Conservation (phyloP, 2,888 invertebrate genomes). For the Yponomeuta plumbellus region DNA sequence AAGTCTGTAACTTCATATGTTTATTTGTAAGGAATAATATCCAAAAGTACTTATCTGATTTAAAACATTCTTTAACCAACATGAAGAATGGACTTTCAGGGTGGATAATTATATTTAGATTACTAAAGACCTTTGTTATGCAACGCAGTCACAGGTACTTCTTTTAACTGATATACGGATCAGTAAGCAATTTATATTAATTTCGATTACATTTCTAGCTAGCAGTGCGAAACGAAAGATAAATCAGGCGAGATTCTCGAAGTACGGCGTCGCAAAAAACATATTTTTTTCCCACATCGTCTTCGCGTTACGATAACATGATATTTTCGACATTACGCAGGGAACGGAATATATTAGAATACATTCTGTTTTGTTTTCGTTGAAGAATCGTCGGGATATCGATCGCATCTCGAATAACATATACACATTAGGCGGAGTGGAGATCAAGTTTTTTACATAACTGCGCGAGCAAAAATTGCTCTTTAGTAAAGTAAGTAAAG, state of each 20-base stretch:
- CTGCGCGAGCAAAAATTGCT: too few relatives aligned
- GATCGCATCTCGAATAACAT: neutral
- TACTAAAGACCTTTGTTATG: too few relatives aligned
- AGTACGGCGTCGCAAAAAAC: neutral
- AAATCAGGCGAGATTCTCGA: neutral
- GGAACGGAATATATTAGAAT: constrained; percentile 1
- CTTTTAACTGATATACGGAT: neutral
- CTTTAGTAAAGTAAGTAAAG: too few relatives aligned
- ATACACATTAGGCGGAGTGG: neutral
- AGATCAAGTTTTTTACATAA: neutral
- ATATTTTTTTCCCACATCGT: neutral
- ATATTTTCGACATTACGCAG: neutral
- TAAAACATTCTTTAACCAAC: too few relatives aligned
- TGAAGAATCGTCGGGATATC: neutral
- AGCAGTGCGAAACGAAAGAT: neutral
- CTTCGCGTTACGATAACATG: neutral
- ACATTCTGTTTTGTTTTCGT: neutral
- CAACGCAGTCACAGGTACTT: too few relatives aligned
- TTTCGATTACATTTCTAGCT: neutral
- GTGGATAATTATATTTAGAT: too few relatives aligned
- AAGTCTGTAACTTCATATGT: too few relatives aligned
- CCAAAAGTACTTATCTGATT: too few relatives aligned
- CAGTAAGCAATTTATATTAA: neutral
- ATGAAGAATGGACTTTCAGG: too few relatives aligned
- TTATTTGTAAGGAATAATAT: too few relatives aligned